Base-by-base conservation (phyloP, 2,888 invertebrate genomes). In the Pollenia angustigena region DNA sequence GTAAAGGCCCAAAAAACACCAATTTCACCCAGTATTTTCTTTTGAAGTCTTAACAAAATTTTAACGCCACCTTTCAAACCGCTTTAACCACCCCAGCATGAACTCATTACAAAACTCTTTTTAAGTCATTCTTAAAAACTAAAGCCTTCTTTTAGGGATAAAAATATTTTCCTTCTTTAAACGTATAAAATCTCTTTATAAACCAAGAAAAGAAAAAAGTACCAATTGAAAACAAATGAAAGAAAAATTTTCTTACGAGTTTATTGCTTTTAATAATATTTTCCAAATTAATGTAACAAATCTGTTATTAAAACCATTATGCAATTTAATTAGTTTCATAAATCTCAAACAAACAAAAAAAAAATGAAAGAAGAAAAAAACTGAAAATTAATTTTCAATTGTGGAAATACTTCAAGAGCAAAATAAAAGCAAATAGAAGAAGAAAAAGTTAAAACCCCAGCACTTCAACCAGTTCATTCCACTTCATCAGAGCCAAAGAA, bases 311-410 rank as follows among this genome's bases (percentile, higher is more conserved):
- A 85, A 84, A 78, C 81, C 84, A 81, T 87, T 81, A 87, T 78
- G 74, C 23, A 84, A 81, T 81, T 64, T 87, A 87, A 87, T 87
- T 87, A 87, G 84, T 87, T 87, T 78, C 72, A 87, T 87, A 87
- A 87, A 87, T 81, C 84, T 81, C 74, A n/a, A 81, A 83, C 46
- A 69, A 48, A 18, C 52, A 58, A 44, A 40, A 69, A 54, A 44
- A 8, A 40, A 44, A 48, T 0, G n/a, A 0, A 52, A 40, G 18
- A 69, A 44, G 48, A 48, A 23, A 14, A 10, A 62, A 76, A 76
- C 23, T 18, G 11, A 74, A 79, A 79, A 84, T 66, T 79, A 79
- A 74, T 72, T 85, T 84, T 85, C 79, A 80, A 85, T 79, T 85
- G 68, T 69, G 68, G 16, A 75, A 75, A 69, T 52, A 52, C 82